A percentile compares a stretch with the other conserved stretches of the same genome.
Evolutionary conservation across 1,140 invertebrate genomes (phyloP).

Genomic region (Apis dorsata): DNA sequence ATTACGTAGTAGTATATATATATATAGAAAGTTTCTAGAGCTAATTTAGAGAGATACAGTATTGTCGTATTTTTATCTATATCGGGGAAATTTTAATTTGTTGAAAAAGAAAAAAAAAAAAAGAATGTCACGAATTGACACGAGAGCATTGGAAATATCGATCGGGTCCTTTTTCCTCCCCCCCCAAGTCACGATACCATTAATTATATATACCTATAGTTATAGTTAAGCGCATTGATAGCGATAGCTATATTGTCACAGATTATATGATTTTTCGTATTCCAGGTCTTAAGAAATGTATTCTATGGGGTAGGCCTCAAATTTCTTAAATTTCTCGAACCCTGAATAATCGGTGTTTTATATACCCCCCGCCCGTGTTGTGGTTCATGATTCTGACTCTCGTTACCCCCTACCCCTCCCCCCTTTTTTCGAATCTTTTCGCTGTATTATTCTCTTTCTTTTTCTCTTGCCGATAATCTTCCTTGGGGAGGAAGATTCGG

Average conservation of each 20-base stretch:
- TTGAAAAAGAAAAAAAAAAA: background rate
- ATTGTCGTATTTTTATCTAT: background rate
- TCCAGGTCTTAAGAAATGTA: conserved; percentile 76
- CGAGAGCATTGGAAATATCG: background rate
- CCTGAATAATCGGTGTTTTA: conserved; percentile 50
- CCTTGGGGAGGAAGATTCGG: background rate
- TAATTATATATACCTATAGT: conserved; percentile 1
- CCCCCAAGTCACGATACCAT: too few species aligned
- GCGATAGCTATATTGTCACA: conserved; percentile 65
- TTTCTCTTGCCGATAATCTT: background rate
- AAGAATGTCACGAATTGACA: background rate
- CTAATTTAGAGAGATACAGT: background rate
- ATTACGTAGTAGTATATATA: background rate
- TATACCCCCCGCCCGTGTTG: background rate
- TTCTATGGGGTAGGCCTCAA: conserved; percentile 74
- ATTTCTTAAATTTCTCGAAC: conserved; percentile 45
- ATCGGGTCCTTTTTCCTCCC: background rate
- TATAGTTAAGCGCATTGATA: conserved; percentile 46
- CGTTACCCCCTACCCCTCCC: too few species aligned
- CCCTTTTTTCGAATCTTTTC: background rate
- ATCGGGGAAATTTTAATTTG: background rate
- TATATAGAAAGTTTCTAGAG: conserved; percentile 28
- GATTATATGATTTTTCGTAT: conserved; percentile 75
- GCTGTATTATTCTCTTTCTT: too few species aligned
- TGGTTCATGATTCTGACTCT: background rate